A percentile compares a stretch with the other conserved stretches of the same genome.
Conservation (phyloP, 2,113 vertebrate species). For the Xenopus tropicalis region UCB_Xtro_10.0 CM004451.2:17171501-17172000, state of each 20-base stretch:
- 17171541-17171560: conserved; percentile 2
- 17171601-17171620: conserved; percentile 30
- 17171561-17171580: conserved; percentile 17
- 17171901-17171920: too few species aligned
- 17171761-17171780: conserved; percentile 2
- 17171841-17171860: too few species aligned
- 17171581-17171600: conserved; percentile 37
- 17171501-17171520: background rate
- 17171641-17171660: conserved; percentile 13
- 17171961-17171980: too few species aligned
- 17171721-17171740: conserved; percentile 33
- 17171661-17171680: conserved; percentile 37
- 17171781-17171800: too few species aligned
- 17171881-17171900: too few species aligned
- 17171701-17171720: conserved; percentile 29
- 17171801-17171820: too few species aligned
- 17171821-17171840: too few species aligned
- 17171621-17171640: conserved; percentile 26
- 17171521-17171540: background rate
- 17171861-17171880: too few species aligned
- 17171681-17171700: conserved; percentile 42
- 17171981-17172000: too few species aligned
- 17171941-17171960: too few species aligned
- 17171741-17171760: background rate
- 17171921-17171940: too few species aligned